phyloP scores from a whole-genome alignment of 2,113 vertebrate genomes.

The Henicopernis longicauda region DNA sequence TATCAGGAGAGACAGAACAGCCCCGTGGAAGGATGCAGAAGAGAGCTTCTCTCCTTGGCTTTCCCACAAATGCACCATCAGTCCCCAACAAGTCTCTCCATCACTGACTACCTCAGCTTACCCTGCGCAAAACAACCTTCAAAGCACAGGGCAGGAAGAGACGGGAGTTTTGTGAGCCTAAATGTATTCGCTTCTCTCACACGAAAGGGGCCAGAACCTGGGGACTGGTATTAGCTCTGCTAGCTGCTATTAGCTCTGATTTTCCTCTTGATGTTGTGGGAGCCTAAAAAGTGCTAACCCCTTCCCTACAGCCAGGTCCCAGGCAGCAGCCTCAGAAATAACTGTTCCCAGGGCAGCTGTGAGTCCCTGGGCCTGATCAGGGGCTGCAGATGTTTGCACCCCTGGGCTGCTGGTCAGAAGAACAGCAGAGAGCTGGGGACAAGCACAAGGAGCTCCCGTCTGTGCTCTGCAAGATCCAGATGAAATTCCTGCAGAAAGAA shows the following conservation, averaged over 20 bases:
- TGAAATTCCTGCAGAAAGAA: not conserved
- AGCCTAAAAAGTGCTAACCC: not conserved
- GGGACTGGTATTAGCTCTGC: too few relatives aligned
- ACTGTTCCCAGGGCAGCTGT: not conserved
- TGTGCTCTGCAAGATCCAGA: not conserved
- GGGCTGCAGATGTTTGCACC: not conserved
- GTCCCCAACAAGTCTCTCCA: not conserved
- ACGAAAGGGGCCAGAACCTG: not conserved
- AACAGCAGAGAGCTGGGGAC: not conserved
- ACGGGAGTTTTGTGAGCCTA: not conserved
- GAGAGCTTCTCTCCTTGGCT: not conserved
- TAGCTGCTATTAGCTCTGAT: not conserved
- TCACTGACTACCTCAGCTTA: not conserved
- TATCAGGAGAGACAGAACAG: not conserved
- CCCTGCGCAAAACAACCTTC: not conserved
- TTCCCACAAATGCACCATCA: not conserved
- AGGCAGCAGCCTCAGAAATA: not conserved
- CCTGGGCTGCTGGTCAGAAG: not conserved
- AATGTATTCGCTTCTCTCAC: rapidly evolving
- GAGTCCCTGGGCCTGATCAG: not conserved
- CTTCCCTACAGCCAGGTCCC: not conserved
- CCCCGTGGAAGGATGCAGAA: not conserved
- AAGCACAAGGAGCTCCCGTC: not conserved
- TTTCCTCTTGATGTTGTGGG: not conserved
- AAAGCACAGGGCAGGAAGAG: not conserved